A percentile compares a stretch with the other conserved stretches of the same genome.
Conservation (phyloP, 2,113 vertebrate species). For the Daubentonia madagascariensis region DNA sequence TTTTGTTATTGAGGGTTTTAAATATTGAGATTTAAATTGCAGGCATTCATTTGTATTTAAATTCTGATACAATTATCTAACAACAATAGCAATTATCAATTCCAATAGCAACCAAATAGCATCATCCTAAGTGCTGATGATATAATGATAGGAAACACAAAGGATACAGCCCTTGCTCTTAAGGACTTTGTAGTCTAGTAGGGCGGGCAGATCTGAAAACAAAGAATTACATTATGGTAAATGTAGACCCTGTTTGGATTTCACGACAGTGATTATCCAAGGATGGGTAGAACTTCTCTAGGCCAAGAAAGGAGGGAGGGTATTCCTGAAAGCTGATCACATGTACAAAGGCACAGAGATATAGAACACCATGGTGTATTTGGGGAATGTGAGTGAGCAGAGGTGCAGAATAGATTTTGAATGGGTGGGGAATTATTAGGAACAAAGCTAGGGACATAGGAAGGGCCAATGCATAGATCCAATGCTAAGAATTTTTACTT, state of each 20-base stretch:
- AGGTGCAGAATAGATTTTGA: background rate
- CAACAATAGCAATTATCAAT: background rate
- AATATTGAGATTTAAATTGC: background rate
- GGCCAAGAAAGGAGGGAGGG: background rate
- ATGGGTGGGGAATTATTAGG: background rate
- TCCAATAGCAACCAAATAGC: background rate
- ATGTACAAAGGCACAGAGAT: background rate
- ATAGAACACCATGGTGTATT: background rate
- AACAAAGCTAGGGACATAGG: background rate
- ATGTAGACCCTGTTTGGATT: background rate
- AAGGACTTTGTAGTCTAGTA: background rate
- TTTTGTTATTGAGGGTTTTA: background rate
- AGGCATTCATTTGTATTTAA: background rate
- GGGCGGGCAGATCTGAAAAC: background rate
- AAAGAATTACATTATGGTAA: background rate
- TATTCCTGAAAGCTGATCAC: background rate
- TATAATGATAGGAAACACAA: background rate
- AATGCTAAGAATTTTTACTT: background rate
- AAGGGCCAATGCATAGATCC: background rate
- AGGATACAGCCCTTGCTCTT: background rate
- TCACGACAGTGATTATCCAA: background rate
- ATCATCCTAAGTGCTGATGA: background rate
- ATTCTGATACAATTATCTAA: background rate
- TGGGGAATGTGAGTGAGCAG: background rate
- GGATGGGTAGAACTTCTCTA: background rate